Evolutionary conservation across 2,888 invertebrate genomes (phyloP), one percentile per base, ranked within the genome.

Genomic region (Laothoe populi): DNA sequence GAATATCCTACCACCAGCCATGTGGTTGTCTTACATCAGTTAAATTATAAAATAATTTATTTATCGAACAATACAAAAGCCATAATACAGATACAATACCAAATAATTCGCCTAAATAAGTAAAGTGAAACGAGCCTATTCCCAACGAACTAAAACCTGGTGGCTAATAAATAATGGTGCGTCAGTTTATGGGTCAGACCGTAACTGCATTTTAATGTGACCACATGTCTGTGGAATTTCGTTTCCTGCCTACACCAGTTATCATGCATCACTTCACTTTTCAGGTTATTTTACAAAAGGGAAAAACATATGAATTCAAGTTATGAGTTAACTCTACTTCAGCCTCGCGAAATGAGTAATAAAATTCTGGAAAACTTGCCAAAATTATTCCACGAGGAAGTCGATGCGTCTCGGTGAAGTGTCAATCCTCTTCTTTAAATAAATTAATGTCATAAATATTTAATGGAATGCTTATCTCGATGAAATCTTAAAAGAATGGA

Each of bases 121-220:
- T 59, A 59, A 71, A 68, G 59, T 67, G 63, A 68, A 70, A 70
- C 67, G 66, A 73, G 71, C 63, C 71, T 67, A 71, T 74, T 70
- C 62, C 53, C 16, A 11, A 19, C 19, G 23, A 57, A 48, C 69
- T 74, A 75, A 77, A 75, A 72, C 68, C 64, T 62, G 57, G 62
- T 57, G 66, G 69, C 68, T 64, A 69, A 77, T 80, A 78, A 81
- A 79, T 81, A 78, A 79, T 73, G 71, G 70, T 64, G 66, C 63
- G 72, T 71, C 70, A 69, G 73, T 75, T 77, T 73, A 74, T 72
- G 72, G 79, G 74, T 72, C 76, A 72, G 65, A 70, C 70, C 67
- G 81, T 78, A 77, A 78, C 74, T 74, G 74, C 72, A 71, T 72
- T 79, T 81, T 78, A 80, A 81, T 77, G 74, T 64, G 69, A 70